phyloP scores from a whole-genome alignment of 2,797 vertebrate genomes.

The Apogon talboti region DNA sequence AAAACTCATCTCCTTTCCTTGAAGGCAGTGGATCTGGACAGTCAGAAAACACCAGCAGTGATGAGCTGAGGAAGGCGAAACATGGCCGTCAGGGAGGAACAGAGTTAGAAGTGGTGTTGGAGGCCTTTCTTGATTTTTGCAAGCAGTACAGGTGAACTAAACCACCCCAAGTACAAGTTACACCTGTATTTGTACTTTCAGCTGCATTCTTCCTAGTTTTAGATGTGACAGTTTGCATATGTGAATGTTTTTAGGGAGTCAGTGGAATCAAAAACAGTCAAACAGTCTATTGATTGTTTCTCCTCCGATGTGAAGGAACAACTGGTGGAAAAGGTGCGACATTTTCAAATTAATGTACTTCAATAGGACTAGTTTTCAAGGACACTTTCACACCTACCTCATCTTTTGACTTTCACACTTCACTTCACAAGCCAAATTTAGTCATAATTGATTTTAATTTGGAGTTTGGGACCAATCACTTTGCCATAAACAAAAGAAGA shows the following conservation, averaged over 20 bases:
- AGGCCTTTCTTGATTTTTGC: constrained; percentile 66
- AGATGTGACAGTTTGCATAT: not conserved
- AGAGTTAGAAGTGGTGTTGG: constrained; percentile 63
- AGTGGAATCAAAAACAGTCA: constrained; percentile 56
- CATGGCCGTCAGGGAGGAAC: not conserved
- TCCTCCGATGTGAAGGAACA: constrained; percentile 57
- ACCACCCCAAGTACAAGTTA: too few species aligned
- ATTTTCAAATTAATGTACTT: not conserved
- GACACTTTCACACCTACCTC: too few species aligned
- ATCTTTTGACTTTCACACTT: too few species aligned
- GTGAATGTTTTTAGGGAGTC: constrained; percentile 54
- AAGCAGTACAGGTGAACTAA: constrained; percentile 63
- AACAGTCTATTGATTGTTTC: constrained; percentile 55
- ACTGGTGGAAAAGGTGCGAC: constrained; percentile 68
- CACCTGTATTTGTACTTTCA: not conserved
- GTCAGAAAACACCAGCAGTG: rapidly evolving
- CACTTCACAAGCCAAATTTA: too few species aligned
- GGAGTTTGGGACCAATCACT: too few species aligned
- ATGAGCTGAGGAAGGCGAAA: constrained; percentile 1
- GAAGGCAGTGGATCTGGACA: constrained; percentile 27
- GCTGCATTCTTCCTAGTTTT: not conserved
- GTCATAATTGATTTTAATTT: too few species aligned
- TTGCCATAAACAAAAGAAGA: too few species aligned
- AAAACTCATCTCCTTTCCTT: not conserved
- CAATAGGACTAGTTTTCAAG: not conserved